Evolutionary conservation across 2,797 vertebrate genomes (phyloP), one percentile per base, ranked within the genome.

Genomic region (Masticophis lateralis): DNA sequence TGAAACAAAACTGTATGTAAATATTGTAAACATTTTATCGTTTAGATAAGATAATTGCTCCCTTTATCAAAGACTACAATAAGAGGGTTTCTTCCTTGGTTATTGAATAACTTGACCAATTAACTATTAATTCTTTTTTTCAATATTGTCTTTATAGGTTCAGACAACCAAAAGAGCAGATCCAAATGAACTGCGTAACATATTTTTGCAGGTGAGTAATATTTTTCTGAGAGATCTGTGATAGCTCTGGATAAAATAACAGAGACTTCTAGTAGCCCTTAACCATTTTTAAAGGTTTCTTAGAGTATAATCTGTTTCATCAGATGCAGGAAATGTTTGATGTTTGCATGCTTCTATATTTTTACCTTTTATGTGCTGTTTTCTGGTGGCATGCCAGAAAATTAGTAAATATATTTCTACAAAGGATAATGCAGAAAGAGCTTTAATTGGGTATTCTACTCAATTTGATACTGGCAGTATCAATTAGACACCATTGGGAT

Each of bases 121-220:
- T 57, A 94, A 94, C 69, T 61, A 91, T 94, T 97, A 93, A 97
- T 95, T 69, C 37, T 69, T 3, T 51, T 27, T 7, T 28, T 8
- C 61, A 90, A 18, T 93, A 10, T 90, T 90, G 27, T 3, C 2
- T 97, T 98, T 91, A 87, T 96, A 98, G 98, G 98, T 99, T 97
- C 98, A 99, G 92, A 97, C 97, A 60, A 98, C 98, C 92, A 98
- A 98, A 98, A 98, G 99, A 98, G 99, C 98, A 25, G 98, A 99
- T 97, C 98, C 99, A n/a, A 97, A 97, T 95, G 98, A 99, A 92
- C 98, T 99, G 93, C 99, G 98, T 97, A 97, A 86, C 95, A 97
- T 99, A 95, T 99, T 99, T 96, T 97, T 99, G 87, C 98, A 99
- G 99, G 99, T 99, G 98, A 98, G 98, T 87, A 66, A 20, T 87